Conservation (phyloP, 53 echinoderm and acorn worm species). For the Crossaster papposus region DNA sequence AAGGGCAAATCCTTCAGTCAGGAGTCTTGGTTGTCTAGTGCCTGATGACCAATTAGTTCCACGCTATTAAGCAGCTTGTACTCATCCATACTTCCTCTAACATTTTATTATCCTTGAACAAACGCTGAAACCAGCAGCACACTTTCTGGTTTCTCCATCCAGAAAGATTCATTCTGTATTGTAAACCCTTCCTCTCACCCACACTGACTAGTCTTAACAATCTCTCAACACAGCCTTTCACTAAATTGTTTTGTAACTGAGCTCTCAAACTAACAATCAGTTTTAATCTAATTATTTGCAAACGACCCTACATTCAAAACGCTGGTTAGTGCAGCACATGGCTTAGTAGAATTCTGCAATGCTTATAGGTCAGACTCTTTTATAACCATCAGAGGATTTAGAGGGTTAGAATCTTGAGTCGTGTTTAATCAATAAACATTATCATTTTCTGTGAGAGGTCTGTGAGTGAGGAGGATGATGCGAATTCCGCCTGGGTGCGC, state of each 20-base stretch:
- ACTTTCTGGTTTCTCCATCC: not conserved
- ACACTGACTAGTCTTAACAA: not conserved
- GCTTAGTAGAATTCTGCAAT: not conserved
- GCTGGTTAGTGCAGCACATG: not conserved
- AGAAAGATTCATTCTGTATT: not conserved
- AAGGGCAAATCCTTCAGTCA: not conserved
- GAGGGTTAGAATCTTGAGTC: not conserved
- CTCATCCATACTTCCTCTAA: conserved; percentile 36
- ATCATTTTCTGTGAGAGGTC: not conserved
- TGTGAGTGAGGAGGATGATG: not conserved
- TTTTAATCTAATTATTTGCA: conserved; percentile 12
- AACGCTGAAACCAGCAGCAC: not conserved
- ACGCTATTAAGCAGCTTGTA: conserved; percentile 1
- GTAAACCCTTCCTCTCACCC: not conserved
- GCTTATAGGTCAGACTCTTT: not conserved
- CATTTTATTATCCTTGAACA: not conserved
- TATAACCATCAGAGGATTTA: not conserved
- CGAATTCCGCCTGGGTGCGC: not conserved
- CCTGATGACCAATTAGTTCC: conserved; percentile 35
- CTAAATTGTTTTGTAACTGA: not conserved
- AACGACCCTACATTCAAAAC: not conserved
- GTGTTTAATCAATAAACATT: conserved; percentile 48
- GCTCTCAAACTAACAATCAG: not conserved
- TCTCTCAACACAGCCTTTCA: not conserved
- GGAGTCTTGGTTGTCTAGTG: not conserved